Evolutionary conservation across 1,140 invertebrate genomes (phyloP).

Genomic region (Brachionus koreanus): DNA sequence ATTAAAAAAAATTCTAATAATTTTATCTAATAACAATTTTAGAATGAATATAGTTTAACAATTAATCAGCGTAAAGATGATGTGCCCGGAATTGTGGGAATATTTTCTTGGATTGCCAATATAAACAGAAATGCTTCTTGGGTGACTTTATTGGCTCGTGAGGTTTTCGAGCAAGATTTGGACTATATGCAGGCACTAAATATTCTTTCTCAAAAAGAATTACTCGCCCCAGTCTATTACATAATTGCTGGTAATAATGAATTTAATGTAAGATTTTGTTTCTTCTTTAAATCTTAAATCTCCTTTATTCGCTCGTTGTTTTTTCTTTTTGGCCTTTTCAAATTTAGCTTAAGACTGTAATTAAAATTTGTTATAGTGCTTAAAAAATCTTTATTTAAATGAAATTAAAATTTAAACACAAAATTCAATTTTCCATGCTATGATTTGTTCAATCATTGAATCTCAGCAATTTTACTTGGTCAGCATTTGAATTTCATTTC

Average conservation of each 20-base stretch:
- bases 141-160: background rate
- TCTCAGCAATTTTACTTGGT: too few species aligned
- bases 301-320: too few species aligned
- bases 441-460: too few species aligned
- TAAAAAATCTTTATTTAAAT: too few species aligned
- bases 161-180: background rate
- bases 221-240: background rate
- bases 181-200: background rate
- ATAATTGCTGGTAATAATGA: background rate
- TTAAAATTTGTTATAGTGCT: too few species aligned
- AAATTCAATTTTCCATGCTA: too few species aligned
- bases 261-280: conserved; percentile 44
- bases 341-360: too few species aligned
- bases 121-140: background rate
- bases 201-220: background rate
- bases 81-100: background rate
- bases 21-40: too few species aligned
- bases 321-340: too few species aligned
- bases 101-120: background rate
- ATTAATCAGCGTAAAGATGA: background rate
- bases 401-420: too few species aligned
- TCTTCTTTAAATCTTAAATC: too few species aligned
- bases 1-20: background rate
- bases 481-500: too few species aligned
- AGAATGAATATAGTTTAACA: background rate